Evolutionary conservation across 2,888 invertebrate genomes (phyloP), one percentile per base, ranked within the genome.

Genomic region (Protodeltote pygarga): DNA sequence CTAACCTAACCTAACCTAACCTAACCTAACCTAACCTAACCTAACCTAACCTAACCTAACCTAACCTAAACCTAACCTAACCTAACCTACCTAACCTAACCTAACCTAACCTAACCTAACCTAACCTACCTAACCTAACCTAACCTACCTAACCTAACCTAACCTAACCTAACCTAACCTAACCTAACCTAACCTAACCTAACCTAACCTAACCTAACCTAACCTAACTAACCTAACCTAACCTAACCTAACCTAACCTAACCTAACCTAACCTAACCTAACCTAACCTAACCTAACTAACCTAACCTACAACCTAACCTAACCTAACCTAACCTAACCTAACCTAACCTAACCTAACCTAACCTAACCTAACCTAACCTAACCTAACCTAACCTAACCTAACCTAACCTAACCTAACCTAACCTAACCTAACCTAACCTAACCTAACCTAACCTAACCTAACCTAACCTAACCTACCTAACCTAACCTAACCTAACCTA

Each of bases 1-100:
- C 46, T 50, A 55, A 48, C 55, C 50, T 47, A 51, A 48, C 51
- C 51, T 51, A 57, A 48, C 57, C 50, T 44, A 45, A 41, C 50
- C 46, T 45, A 54, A 49, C 55, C 47, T 48, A 57, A 47, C 57
- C 52, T 53, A 53, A 49, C 55, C 55, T 53, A 61, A 57, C 55
- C 52, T 50, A 49, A 52, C 50, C 55, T 50, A 55, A 39, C 29
- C 47, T 42, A 42, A 46, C 47, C 47, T 47, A 47, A 46, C 52
- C 40, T 42, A 42, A 35, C 35, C 35, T 35, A 35, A 41, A 41
- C 41, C 38, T 34, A 50, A 38, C 50, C 38, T 34, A 42, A 44
- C 50, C 25, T 24, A n/a, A n/a, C n/a, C n/a, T n/a, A n/a, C n/a
- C n/a, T n/a, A n/a, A 42, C 42, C 41, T 42, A 34, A 42, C 42